Conservation (phyloP, 2,888 invertebrate genomes). For the Sussaba pulchella region DNA sequence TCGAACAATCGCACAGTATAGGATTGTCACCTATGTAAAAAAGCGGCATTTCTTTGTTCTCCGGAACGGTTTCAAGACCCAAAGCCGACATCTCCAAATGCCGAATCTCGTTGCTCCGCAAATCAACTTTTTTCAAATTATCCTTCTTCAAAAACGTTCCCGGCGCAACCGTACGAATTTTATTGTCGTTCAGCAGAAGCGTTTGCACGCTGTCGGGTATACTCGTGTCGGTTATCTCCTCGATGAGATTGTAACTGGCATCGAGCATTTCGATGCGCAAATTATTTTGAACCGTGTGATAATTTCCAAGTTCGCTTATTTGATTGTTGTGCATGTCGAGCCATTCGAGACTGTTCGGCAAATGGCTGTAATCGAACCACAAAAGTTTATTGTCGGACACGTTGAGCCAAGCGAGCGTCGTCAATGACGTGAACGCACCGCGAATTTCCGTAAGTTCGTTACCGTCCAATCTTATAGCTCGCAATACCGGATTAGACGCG, state of each 20-base stretch:
- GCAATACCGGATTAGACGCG: conserved; percentile 89
- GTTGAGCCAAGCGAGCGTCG: conserved; percentile 92
- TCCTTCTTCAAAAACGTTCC: conserved; percentile 90
- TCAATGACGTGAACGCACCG: conserved; percentile 90
- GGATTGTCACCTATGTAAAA: conserved; percentile 94
- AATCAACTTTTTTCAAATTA: conserved; percentile 90
- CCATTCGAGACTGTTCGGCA: conserved; percentile 91
- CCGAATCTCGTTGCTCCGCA: conserved; percentile 90
- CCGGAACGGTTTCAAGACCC: conserved; percentile 88
- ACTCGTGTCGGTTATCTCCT: conserved; percentile 88
- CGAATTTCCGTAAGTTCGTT: conserved; percentile 92
- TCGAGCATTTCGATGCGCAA: conserved; percentile 91
- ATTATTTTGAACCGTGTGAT: conserved; percentile 88
- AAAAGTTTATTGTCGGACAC: conserved; percentile 92
- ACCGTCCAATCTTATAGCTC: conserved; percentile 91
- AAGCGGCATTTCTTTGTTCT: conserved; percentile 90
- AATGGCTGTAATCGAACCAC: conserved; percentile 93
- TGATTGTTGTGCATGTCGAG: conserved; percentile 93
- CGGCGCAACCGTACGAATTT: conserved; percentile 89
- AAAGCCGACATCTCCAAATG: conserved; percentile 90
- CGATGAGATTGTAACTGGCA: conserved; percentile 90
- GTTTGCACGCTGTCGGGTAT: conserved; percentile 91
- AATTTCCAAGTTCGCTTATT: conserved; percentile 91
- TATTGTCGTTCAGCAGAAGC: conserved; percentile 90
- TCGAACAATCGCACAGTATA: conserved; percentile 93